A percentile compares a stretch with the other conserved stretches of the same genome.
phyloP scores from a whole-genome alignment of 1,140 invertebrate species.

The Drosophila teissieri region DNA sequence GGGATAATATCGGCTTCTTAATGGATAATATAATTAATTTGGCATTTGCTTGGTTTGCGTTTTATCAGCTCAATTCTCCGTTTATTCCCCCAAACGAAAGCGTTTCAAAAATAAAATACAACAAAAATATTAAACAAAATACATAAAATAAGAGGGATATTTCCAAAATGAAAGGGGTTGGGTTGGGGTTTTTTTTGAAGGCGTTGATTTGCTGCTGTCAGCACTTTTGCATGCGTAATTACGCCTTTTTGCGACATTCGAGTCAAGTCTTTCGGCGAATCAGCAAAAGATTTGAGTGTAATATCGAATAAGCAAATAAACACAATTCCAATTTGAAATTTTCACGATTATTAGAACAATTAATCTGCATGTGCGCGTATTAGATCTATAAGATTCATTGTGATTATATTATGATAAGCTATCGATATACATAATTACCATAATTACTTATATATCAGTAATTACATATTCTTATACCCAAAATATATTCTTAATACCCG shows the following conservation, averaged over 20 bases:
- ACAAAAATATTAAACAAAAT: not conserved
- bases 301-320: not conserved
- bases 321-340: not conserved
- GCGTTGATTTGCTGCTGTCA: conserved; percentile 57
- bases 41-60: conserved; percentile 26
- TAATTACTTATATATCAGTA: too few species aligned
- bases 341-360: too few species aligned
- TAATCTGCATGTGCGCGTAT: too few species aligned
- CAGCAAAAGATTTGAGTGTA: not conserved
- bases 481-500: too few species aligned
- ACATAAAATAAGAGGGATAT: not conserved
- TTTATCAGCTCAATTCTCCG: conserved; percentile 2
- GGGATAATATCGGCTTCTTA: conserved; percentile 21
- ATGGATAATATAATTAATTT: conserved; percentile 58
- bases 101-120: not conserved
- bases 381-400: too few species aligned
- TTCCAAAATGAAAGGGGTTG: not conserved
- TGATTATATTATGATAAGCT: too few species aligned
- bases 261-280: conserved; percentile 6
- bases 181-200: not conserved
- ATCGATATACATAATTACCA: too few species aligned
- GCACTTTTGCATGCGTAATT: conserved; percentile 63
- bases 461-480: too few species aligned
- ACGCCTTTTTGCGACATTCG: conserved; percentile 50
- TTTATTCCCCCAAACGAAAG: not conserved